These are phyloP conservation scores for Heliconius ethilla DNA, from an alignment of 2,888 invertebrate genomes.

Conservation along the genomic window DNA sequence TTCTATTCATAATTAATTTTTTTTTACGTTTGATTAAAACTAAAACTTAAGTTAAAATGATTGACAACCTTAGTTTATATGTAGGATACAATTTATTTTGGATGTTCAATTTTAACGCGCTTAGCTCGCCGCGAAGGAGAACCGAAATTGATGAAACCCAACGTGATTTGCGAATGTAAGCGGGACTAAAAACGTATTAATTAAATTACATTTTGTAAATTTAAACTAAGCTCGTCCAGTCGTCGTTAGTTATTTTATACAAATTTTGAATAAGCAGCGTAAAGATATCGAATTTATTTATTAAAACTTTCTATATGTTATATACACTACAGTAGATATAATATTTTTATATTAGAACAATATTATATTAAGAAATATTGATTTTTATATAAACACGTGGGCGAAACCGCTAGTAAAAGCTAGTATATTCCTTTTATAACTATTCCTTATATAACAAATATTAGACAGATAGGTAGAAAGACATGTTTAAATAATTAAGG, in stretches of 20 bases:
- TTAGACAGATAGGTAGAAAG: background rate
- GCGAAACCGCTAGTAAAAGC: too few species aligned
- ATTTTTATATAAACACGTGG: too few species aligned
- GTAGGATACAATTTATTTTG: slow-evolving; percentile 22
- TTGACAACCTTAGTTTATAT: slow-evolving; percentile 2
- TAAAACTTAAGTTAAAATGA: background rate
- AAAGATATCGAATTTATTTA: background rate
- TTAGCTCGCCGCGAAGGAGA: slow-evolving; percentile 21
- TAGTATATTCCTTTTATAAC: too few species aligned
- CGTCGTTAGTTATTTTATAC: too few species aligned
- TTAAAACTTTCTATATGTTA: too few species aligned
- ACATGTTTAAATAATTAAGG: background rate
- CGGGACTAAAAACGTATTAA: background rate
- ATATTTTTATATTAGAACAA: too few species aligned
- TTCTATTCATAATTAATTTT: too few species aligned
- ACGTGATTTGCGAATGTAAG: slow-evolving; percentile 11
- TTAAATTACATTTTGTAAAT: background rate
- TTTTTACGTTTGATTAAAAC: background rate
- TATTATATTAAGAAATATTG: too few species aligned
- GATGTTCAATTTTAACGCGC: slow-evolving; percentile 31
- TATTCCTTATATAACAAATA: background rate
- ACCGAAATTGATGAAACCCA: slow-evolving; percentile 24
- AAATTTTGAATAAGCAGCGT: background rate
- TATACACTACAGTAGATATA: too few species aligned
- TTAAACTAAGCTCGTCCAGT: background rate